These are phyloP conservation scores for Lordiphosa fenestrarum DNA, from an alignment of 2,888 invertebrate species.

Conservation along the genomic window DNA sequence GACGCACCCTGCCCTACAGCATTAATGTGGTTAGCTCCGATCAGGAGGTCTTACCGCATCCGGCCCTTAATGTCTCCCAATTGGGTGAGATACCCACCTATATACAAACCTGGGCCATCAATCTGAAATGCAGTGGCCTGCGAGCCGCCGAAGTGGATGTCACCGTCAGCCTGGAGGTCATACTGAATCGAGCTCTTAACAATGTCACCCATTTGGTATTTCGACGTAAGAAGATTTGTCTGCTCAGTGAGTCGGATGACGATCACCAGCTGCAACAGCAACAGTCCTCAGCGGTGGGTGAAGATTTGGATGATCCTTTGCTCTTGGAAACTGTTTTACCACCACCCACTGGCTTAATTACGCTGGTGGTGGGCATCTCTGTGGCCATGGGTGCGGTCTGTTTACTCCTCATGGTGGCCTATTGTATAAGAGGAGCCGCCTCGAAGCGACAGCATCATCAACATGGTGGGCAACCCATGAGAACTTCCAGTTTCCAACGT, in stretches of 20 bases:
- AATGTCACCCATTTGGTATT: constrained; percentile 90
- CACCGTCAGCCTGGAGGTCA: constrained; percentile 90
- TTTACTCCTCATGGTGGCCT: constrained; percentile 76
- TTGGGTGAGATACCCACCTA: constrained; percentile 90
- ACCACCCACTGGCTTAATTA: constrained; percentile 78
- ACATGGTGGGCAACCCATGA: constrained; percentile 78
- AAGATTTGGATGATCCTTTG: constrained; percentile 75
- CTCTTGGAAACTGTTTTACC: constrained; percentile 77
- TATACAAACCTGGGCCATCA: constrained; percentile 89
- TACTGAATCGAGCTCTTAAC: constrained; percentile 83
- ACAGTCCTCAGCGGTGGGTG: constrained; percentile 4
- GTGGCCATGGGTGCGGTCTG: constrained; percentile 78
- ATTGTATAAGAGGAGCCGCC: constrained; percentile 79
- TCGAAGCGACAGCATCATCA: constrained; percentile 78
- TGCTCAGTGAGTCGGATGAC: constrained; percentile 78
- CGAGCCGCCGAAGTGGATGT: constrained; percentile 92
- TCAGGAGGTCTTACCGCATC: constrained; percentile 87
- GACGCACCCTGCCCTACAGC: constrained; percentile 90
- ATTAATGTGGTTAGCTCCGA: constrained; percentile 89
- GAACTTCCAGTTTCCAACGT: constrained; percentile 80
- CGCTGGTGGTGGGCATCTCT: constrained; percentile 78
- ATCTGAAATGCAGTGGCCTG: constrained; percentile 90
- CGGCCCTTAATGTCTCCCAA: constrained; percentile 91
- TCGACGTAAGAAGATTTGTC: constrained; percentile 91
- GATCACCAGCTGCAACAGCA: constrained; percentile 20